phyloP scores from a whole-genome alignment of 2,113 vertebrate genomes.

The Coracopsis vasa region DNA sequence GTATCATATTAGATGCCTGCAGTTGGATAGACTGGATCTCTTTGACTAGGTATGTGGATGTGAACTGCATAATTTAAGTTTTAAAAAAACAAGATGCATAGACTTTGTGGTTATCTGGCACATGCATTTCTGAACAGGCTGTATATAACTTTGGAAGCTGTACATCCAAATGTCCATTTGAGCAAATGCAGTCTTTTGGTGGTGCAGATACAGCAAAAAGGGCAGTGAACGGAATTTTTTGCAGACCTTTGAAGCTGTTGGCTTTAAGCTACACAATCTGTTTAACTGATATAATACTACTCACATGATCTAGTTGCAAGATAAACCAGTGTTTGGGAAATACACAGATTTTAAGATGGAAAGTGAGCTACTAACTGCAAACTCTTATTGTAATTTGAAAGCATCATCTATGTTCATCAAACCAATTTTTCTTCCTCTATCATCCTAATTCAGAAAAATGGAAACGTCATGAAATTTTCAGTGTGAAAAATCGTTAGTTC shows the following conservation, averaged over 20 bases:
- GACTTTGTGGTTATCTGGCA: not conserved
- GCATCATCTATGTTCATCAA: not conserved
- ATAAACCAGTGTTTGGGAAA: not conserved
- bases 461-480: not conserved
- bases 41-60: slow-evolving; percentile 3
- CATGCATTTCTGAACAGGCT: not conserved
- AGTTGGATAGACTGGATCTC: slow-evolving; percentile 23
- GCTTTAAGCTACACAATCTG: not conserved
- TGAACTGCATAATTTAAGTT: not conserved
- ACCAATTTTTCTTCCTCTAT: not conserved
- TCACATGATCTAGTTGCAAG: not conserved
- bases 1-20: slow-evolving; percentile 33
- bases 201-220: not conserved
- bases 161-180: not conserved
- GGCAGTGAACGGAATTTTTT: not conserved
- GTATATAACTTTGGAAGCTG: not conserved
- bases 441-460: not conserved
- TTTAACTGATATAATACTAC: not conserved
- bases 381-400: not conserved
- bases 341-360: not conserved
- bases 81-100: not conserved
- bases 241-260: not conserved
- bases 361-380: not conserved
- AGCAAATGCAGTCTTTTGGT: not conserved
- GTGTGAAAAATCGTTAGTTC: not conserved